Conservation (phyloP, 2,797 vertebrate species). For the Urocyon cinereoargenteus region DNA sequence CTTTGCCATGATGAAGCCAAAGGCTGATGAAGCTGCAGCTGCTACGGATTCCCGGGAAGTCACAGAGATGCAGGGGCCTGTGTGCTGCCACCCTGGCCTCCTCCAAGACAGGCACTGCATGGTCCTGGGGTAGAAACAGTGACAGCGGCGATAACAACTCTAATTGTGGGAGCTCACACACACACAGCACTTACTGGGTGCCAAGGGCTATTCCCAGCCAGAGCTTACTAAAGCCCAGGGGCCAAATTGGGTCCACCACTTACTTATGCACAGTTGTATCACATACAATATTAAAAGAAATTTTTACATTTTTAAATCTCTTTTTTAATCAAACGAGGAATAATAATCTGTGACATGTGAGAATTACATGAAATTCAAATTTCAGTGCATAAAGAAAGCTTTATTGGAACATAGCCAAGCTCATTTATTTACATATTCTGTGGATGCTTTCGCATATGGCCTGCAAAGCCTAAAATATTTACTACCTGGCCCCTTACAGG, state of each 20-base stretch:
- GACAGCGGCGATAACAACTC: background rate
- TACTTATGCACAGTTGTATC: background rate
- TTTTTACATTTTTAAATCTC: background rate
- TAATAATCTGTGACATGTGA: background rate
- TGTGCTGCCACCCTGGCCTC: background rate
- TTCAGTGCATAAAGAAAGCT: background rate
- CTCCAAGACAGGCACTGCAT: background rate
- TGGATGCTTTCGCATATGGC: background rate
- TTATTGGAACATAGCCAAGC: background rate
- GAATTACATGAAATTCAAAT: conserved; percentile 17
- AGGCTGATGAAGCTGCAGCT: background rate
- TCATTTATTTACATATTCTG: background rate
- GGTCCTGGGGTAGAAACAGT: background rate
- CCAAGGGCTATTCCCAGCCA: background rate
- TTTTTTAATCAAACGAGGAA: background rate
- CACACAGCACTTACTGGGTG: background rate
- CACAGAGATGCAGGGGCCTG: background rate
- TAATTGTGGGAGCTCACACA: background rate
- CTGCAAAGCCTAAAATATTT: background rate
- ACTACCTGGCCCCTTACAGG: background rate
- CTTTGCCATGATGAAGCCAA: background rate
- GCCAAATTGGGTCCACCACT: background rate
- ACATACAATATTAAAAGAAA: background rate
- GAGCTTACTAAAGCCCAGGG: background rate
- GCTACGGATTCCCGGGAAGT: background rate